phyloP scores from a whole-genome alignment of 30 jellyfish, hydroid and myxozoan genomes.

The Phacellophora camtschatica region DNA sequence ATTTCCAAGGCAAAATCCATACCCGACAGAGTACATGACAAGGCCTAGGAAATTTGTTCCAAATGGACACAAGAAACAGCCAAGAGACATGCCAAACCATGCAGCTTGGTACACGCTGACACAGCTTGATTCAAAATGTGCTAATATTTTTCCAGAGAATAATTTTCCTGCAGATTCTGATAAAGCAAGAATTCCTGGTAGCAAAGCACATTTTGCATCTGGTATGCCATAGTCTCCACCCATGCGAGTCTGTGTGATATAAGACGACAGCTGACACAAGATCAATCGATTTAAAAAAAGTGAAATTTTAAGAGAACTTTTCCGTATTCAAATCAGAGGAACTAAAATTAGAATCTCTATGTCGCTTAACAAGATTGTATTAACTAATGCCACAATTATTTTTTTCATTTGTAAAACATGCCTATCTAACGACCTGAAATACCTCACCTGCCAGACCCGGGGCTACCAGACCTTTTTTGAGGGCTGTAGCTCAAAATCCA shows the following conservation, averaged over 20 bases:
- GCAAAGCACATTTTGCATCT: constrained; percentile 33
- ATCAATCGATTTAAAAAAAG: too few relatives aligned
- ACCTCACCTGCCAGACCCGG: too few relatives aligned
- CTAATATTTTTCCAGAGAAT: constrained; percentile 13
- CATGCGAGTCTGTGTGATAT: constrained; percentile 21
- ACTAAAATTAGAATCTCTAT: too few relatives aligned
- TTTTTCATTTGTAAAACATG: too few relatives aligned
- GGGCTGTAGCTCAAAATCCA: too few relatives aligned
- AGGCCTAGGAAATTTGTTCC: constrained; percentile 17
- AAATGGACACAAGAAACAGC: constrained; percentile 38
- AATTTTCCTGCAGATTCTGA: constrained; percentile 49
- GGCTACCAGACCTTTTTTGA: too few relatives aligned
- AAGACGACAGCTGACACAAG: too few relatives aligned
- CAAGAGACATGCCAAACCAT: constrained; percentile 43
- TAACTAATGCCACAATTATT: too few relatives aligned
- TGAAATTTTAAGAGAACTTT: too few relatives aligned
- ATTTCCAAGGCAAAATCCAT: constrained; percentile 48
- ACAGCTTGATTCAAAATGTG: background rate
- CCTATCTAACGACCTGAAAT: too few relatives aligned
- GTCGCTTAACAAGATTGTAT: too few relatives aligned
- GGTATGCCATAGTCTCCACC: constrained; percentile 62
- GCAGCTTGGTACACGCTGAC: constrained; percentile 6
- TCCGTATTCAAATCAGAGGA: too few relatives aligned
- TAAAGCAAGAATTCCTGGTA: constrained; percentile 48
- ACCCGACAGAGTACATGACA: constrained; percentile 7